Evolutionary conservation across 2,888 invertebrate genomes (phyloP), one percentile per base, ranked within the genome.

Genomic region (Priocnemis perturbator): DNA sequence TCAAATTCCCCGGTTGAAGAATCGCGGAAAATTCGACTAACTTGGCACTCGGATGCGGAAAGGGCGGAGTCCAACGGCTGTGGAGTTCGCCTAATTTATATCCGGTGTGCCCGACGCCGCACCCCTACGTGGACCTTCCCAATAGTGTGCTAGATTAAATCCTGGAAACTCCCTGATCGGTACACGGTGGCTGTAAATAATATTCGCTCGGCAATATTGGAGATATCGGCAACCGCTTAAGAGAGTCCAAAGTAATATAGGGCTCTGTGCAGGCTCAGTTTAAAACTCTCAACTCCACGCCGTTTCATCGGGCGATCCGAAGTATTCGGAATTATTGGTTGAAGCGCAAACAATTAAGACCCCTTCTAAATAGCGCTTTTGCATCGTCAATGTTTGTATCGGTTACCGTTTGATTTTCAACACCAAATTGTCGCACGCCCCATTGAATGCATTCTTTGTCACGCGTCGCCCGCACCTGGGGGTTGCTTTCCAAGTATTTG

Each of bases 31-130:
- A 81, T 79, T 81, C 79, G 71, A 74, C 76, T 76, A 79, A 81
- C 78, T 81, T 78, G 79, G 81, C 79, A 76, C 72, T 73, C 75
- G 76, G 81, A 81, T 81, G 81, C 81, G 81, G 79, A 81, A 81
- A 81, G 79, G 81, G 81, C 81, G 81, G 81, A 79, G 81, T 73
- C 81, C 58, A 68, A 69, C 74, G 66, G 71, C 74, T 73, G 69
- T 64, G 69, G 81, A 81, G 81, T 73, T 79, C 67, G 75, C 70
- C 76, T 79, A 81, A 81, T 81, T 81, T 81, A 81, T 81, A 79
- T 74, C 72, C 81, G 78, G 78, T 64, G 60, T 73, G 61, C 74
- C n/a, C 66, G 64, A 67, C 69, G 68, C 71, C 66, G 58, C 62
- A 20, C 45, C 64, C 57, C 59, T 52, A 17, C 48, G 19, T 62